Base-by-base conservation (phyloP, 2,888 invertebrate species). In the Cephonodes hylas region DNA sequence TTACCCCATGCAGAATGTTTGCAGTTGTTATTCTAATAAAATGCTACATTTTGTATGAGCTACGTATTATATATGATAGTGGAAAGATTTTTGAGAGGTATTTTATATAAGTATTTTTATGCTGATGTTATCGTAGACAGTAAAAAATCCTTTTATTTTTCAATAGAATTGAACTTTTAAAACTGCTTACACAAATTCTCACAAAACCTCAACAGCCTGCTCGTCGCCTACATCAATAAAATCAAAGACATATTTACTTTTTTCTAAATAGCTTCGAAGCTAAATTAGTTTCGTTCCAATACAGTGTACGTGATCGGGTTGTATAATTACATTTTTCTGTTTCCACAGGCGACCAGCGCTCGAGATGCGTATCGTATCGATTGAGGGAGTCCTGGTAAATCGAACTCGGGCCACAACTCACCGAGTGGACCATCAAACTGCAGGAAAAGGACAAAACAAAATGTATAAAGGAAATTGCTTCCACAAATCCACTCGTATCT, bases 381-480 rank as follows among this genome's bases (percentile, higher is more conserved):
- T 85, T 84, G 80, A 79, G 81, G 75, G 81, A 86, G 80, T 83
- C 82, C 79, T 81, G 84, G 78, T 88, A 89, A 90, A 91, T 91
- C 89, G 91, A 89, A 90, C 80, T 76, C 80, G 79, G 75, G 74
- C 87, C 79, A 89, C 91, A 90, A 91, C 86, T 90, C 88, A 89
- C 86, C 80, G 85, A 85, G 83, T 84, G 85, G 89, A 86, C 89
- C 87, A 90, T 91, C 91, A 91, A 91, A 91, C 89, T 91, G 90
- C 84, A 88, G 81, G 85, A 90, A 89, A 90, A 89, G 91, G 91
- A 92, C 91, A 91, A 91, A 91, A 91, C 92, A 91, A 92, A 92
- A 92, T 91, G 91, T 91, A 92, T 91, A 92, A 89, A 91, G 92
- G 91, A 92, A 91, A 92, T 92, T 91, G 92, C 91, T 91, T 91